Evolutionary conservation across 2,113 vertebrate genomes (phyloP).

Genomic region (Rhynchopsitta pachyrhyncha): DNA sequence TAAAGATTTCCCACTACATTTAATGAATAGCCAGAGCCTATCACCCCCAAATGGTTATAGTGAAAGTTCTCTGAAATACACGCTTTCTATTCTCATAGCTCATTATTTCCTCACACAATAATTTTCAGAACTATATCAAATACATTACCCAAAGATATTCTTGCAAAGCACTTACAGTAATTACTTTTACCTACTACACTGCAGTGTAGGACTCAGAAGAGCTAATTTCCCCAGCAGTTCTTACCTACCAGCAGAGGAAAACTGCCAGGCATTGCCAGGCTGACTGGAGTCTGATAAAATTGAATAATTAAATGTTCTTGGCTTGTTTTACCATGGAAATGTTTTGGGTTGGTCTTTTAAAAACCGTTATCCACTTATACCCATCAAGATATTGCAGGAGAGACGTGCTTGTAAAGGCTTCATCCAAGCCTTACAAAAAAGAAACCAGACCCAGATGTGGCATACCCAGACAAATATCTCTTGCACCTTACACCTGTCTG

Average conservation of each 20-base stretch:
- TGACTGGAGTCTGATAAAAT: not conserved
- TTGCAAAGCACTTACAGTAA: constrained; percentile 54
- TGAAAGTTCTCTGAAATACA: not conserved
- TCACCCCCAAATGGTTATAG: not conserved
- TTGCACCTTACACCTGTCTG: not conserved
- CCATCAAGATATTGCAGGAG: not conserved
- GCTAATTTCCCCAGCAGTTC: not conserved
- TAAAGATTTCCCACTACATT: not conserved
- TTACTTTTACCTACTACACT: constrained; percentile 29
- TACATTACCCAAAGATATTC: constrained; percentile 15
- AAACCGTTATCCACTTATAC: not conserved
- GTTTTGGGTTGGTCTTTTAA: not conserved
- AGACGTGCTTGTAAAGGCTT: not conserved
- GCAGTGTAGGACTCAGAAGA: not conserved
- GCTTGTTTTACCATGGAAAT: not conserved
- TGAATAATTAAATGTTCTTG: not conserved
- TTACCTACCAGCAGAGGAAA: constrained; percentile 1
- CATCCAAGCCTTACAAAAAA: not conserved
- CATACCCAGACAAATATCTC: not conserved
- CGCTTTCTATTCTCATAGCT: constrained; percentile 2
- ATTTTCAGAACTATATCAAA: constrained; percentile 25
- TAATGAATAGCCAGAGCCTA: constrained; percentile 3
- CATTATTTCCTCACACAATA: constrained; percentile 33
- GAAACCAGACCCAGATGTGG: not conserved
- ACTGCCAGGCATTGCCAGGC: not conserved